A percentile compares a stretch with the other conserved stretches of the same genome.
phyloP scores from a whole-genome alignment of 1,140 invertebrate species.

The Akabosia matsudoensis region DNA sequence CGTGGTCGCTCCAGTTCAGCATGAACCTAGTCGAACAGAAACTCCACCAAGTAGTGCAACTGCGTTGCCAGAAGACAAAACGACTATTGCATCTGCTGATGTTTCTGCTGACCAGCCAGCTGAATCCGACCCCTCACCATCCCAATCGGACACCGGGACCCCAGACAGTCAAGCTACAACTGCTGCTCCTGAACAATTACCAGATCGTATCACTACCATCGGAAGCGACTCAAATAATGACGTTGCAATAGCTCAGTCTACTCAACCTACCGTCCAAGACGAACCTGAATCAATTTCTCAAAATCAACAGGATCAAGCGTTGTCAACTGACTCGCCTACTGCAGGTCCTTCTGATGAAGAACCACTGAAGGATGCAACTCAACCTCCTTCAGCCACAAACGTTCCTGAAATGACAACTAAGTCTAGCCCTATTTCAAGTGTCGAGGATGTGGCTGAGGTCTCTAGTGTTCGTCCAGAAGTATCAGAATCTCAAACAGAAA shows the following conservation, averaged over 20 bases:
- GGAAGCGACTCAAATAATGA: constrained; percentile 32
- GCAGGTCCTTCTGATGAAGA: neutral
- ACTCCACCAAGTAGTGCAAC: neutral
- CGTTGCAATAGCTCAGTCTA: constrained; percentile 30
- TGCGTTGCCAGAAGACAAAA: neutral
- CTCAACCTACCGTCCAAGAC: constrained; percentile 30
- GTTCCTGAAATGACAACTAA: neutral
- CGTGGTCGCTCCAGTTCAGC: neutral
- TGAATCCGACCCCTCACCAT: too few relatives aligned
- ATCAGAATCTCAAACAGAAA: neutral
- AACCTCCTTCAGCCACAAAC: constrained; percentile 7
- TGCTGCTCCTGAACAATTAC: neutral
- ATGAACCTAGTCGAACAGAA: neutral
- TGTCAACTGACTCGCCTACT: constrained; percentile 25
- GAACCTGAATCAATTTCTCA: constrained; percentile 41
- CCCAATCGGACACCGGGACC: too few relatives aligned
- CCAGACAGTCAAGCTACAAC: constrained; percentile 19
- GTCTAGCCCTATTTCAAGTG: neutral
- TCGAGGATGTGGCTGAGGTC: neutral
- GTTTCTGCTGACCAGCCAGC: neutral
- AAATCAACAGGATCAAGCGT: constrained; percentile 32
- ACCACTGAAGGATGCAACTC: neutral
- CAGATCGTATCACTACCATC: constrained; percentile 1
- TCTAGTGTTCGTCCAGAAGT: neutral
- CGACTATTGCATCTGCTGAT: neutral